phyloP scores from a whole-genome alignment of 64 coral and sea anemone species.

The Trachythela sp. region DNA sequence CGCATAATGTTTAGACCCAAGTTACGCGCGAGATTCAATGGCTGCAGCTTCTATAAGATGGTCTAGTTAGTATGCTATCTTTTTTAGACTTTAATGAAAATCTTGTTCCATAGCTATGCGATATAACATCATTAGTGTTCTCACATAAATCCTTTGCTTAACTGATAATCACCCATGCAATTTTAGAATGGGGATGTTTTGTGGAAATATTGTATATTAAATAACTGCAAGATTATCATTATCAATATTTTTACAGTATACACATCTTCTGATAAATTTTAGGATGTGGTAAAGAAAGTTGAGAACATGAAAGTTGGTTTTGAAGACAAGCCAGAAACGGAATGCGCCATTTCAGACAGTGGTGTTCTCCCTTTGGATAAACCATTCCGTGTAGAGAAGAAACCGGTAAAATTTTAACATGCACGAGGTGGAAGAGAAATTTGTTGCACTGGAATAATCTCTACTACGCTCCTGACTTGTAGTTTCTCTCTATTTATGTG shows the following conservation, averaged over 20 bases:
- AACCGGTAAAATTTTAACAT: not conserved
- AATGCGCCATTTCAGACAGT: not conserved
- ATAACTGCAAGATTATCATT: not conserved
- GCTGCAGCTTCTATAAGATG: too few species aligned
- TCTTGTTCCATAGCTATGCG: too few species aligned
- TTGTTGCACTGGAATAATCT: not conserved
- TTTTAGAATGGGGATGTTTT: too few species aligned
- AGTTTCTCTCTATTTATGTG: not conserved
- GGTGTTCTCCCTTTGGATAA: not conserved
- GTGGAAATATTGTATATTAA: too few species aligned
- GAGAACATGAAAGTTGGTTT: not conserved
- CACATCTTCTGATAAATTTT: not conserved
- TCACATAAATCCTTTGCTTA: too few species aligned
- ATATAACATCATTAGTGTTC: too few species aligned
- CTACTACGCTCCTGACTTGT: not conserved
- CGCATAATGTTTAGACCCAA: too few species aligned
- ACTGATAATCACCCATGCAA: too few species aligned
- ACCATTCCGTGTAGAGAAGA: not conserved
- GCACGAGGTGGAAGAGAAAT: too few species aligned
- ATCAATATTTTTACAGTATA: not conserved
- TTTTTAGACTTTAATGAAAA: too few species aligned
- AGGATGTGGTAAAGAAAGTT: not conserved
- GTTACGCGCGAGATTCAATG: too few species aligned
- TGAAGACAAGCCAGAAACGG: not conserved
- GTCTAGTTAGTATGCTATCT: too few species aligned